Conservation (phyloP, 2,888 invertebrate species). For the Tinea semifulvella region DNA sequence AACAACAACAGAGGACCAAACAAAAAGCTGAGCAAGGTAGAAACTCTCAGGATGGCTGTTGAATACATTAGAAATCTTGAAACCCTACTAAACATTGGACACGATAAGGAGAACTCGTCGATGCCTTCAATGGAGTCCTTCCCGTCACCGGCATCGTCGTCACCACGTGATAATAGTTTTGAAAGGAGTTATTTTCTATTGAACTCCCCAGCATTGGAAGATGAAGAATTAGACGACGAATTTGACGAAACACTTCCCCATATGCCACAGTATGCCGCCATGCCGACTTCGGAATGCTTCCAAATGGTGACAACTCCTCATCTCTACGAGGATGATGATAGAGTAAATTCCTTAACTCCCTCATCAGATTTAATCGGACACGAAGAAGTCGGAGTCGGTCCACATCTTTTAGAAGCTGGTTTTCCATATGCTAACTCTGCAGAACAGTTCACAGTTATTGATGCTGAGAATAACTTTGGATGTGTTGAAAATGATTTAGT, state of each 20-base stretch:
- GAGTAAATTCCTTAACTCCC: slow-evolving; percentile 63
- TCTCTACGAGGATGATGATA: slow-evolving; percentile 71
- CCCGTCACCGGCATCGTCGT: slow-evolving; percentile 60
- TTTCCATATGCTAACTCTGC: slow-evolving; percentile 59
- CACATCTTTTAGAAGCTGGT: slow-evolving; percentile 56
- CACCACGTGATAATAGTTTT: slow-evolving; percentile 59
- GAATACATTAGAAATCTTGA: slow-evolving; percentile 88
- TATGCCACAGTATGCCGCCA: slow-evolving; percentile 64
- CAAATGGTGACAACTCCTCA: slow-evolving; percentile 68
- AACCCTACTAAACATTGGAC: slow-evolving; percentile 74
- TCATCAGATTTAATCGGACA: slow-evolving; percentile 54
- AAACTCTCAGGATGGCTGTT: slow-evolving; percentile 89
- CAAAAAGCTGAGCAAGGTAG: slow-evolving; percentile 88
- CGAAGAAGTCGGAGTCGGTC: slow-evolving; percentile 56
- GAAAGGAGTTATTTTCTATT: slow-evolving; percentile 58
- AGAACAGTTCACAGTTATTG: slow-evolving; percentile 62
- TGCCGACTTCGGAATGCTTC: slow-evolving; percentile 69
- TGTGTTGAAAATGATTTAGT: slow-evolving; percentile 49
- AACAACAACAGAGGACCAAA: slow-evolving; percentile 72
- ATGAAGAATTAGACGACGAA: slow-evolving; percentile 56
- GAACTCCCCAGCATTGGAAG: slow-evolving; percentile 53
- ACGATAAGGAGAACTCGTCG: slow-evolving; percentile 59
- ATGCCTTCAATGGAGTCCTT: slow-evolving; percentile 52
- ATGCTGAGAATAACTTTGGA: slow-evolving; percentile 44
- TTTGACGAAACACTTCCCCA: slow-evolving; percentile 34